phyloP scores from a whole-genome alignment of 2,888 invertebrate genomes.

The Bugulina stolonifera region DNA sequence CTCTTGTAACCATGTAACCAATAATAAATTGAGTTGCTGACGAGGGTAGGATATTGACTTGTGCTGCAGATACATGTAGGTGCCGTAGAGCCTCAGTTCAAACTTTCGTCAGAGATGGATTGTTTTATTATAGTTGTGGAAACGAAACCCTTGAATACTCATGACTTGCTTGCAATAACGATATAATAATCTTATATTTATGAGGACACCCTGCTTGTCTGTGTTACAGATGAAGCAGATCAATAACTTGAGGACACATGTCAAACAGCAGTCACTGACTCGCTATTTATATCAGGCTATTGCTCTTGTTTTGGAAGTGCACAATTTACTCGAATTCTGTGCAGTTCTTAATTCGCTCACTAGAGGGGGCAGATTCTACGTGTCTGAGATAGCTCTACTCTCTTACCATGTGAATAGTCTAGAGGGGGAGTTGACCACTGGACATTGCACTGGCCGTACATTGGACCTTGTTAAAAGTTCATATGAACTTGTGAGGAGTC shows the following conservation, averaged over 20 bases:
- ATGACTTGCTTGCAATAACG: too few species aligned
- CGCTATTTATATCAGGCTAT: background rate
- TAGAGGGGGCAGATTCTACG: background rate
- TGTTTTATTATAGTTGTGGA: too few species aligned
- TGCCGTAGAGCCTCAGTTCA: too few species aligned
- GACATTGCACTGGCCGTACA: too few species aligned
- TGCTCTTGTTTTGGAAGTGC: background rate
- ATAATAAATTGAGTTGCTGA: too few species aligned
- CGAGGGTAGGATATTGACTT: too few species aligned
- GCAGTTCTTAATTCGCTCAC: background rate
- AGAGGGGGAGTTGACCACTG: background rate
- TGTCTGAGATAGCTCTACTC: background rate
- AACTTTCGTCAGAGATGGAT: too few species aligned
- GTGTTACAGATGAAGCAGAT: background rate
- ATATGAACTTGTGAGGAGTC: background rate
- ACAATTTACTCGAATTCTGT: background rate
- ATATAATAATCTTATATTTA: too few species aligned
- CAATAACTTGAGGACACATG: background rate
- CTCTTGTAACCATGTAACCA: too few species aligned
- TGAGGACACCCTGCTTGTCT: too few species aligned
- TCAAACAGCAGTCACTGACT: background rate
- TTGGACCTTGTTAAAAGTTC: background rate
- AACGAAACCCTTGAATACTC: too few species aligned
- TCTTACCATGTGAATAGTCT: background rate
- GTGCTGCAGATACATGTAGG: too few species aligned